Base-by-base conservation (phyloP, 2,113 vertebrate genomes). In the Toxotes jaculatrix region DNA sequence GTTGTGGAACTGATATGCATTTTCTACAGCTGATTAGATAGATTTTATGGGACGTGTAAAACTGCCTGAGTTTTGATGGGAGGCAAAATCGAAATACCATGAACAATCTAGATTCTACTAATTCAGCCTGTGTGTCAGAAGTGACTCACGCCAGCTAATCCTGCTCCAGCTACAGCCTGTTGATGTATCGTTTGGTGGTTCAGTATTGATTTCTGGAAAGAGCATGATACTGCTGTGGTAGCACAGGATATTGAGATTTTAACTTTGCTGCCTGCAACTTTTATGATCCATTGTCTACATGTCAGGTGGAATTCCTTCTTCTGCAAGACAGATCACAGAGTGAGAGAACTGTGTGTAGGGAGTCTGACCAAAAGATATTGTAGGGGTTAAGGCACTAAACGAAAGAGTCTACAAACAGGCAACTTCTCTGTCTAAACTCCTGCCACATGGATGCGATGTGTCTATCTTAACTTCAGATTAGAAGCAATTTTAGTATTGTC, bases 211-310 rank as follows among this genome's bases (percentile, higher is more conserved):
- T 84, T 77, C 49, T 57, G 32, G 49, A 74, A 57, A 67, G 56
- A 71, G 49, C 27, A 42, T 36, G 42, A 66, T 53, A 19, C 71
- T 71, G 73, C 74, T 77, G 77, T 66, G 19, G 80, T 67, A 81
- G 56, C 17, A 36, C 55, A 82, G 80, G 57, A 83, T 83, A 84
- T 88, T 73, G 68, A 83, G 74, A 81, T 88, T 80, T 85, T 66
- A 79, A 79, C 63, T 78, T 85, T 32, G 38, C 69, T 59, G 57
- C 9, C 27, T 81, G 59, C 19, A 66, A 40, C 42, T 77, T 79
- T 47, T 76, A 56, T 77, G 59, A 86, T 63, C 45, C 38, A 32
- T 40, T 40, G 66, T 66, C n/a, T 49, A 0, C 17, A 27, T 21
- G 55, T 45, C 60, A 66, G 51, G 4, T 65, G 21, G 31, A 53